Evolutionary conservation across 37 sponge, comb jelly and placozoan genomes (phyloP).

Genomic region (Beroe forskalii): DNA sequence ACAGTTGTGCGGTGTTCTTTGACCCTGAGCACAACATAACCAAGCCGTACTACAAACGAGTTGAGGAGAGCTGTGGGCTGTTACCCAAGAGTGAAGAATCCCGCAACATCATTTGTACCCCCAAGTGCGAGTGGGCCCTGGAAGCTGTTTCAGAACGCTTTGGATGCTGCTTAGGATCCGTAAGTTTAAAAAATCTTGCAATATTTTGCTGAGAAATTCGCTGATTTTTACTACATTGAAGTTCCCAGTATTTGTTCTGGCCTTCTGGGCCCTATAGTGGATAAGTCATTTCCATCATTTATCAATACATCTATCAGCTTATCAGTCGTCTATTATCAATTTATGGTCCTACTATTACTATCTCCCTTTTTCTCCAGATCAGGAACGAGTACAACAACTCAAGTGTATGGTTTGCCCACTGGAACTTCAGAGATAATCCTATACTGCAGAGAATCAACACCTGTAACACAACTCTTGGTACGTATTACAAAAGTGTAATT

Average conservation of each 20-base stretch:
- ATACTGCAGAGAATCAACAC: not conserved
- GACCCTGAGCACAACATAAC: slow-evolving; percentile 10
- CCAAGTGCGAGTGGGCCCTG: not conserved
- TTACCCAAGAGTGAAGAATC: not conserved
- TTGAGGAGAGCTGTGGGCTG: not conserved
- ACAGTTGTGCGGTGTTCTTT: slow-evolving; percentile 45
- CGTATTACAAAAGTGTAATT: no score
- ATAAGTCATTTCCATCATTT: no score
- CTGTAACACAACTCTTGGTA: not conserved
- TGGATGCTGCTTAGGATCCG: slow-evolving; percentile 50
- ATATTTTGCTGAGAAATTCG: no score
- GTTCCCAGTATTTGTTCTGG: no score
- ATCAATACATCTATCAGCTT: no score
- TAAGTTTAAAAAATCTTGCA: no score
- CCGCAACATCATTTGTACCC: not conserved
- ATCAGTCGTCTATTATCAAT: no score
- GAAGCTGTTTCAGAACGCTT: not conserved
- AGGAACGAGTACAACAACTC: not conserved
- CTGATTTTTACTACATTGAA: no score
- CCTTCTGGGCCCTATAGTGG: no score
- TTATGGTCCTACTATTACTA: no score
- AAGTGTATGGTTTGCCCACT: not conserved
- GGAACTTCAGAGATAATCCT: not conserved
- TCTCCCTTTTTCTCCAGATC: no score
- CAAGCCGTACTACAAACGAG: slow-evolving; percentile 1